Base-by-base conservation (phyloP, 2,888 invertebrate genomes). In the Hetaerina titia region DNA sequence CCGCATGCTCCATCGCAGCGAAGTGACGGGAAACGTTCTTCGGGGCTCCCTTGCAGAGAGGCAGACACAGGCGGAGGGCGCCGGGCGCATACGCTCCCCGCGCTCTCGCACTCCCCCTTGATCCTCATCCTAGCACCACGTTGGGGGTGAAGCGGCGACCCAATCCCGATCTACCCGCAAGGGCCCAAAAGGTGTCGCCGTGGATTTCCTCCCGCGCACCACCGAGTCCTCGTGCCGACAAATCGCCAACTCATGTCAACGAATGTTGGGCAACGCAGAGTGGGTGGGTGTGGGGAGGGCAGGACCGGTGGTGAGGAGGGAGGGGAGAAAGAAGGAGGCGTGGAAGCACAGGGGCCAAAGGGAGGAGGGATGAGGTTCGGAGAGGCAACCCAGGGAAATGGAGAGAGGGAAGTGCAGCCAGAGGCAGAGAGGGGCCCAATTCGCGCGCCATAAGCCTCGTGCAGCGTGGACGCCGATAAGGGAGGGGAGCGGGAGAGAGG, bases 171-270 rank as follows among this genome's bases (percentile, higher is more conserved):
- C 60, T 60, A 60, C 17, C 17, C 60, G 60, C 64, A 15, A 15
- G 64, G 7, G 7, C 19, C 45, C 45, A 45, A 7, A 22, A 69
- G 22, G 69, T 7, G 19, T 6, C 9, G 69, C n/a, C 69, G n/a
- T n/a, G n/a, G n/a, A 22, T 69, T 22, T 22, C 69, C 9, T n/a
- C 45, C 6, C 69, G 17, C 15, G 64, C 64, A 64, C 69, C 64
- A 64, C 69, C 9, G 22, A 69, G 64, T 15, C 64, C 69, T 69
- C 69, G n/a, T 69, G 69, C 22, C n/a, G 9, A 15, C 25, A 90
- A 90, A 90, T 7, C 64, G 45, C 63, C 19, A 2, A 63, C 90
- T 90, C 90, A 45, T 64, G 90, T 90, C 90, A 64, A 90, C 90
- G 25, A 64, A 88, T 88, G 63, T 63, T 45, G 19, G 5, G 57